Evolutionary conservation across 2,888 invertebrate species (phyloP), one percentile per base, ranked within the genome.

Genomic region (Drosophila hawaiiensis): DNA sequence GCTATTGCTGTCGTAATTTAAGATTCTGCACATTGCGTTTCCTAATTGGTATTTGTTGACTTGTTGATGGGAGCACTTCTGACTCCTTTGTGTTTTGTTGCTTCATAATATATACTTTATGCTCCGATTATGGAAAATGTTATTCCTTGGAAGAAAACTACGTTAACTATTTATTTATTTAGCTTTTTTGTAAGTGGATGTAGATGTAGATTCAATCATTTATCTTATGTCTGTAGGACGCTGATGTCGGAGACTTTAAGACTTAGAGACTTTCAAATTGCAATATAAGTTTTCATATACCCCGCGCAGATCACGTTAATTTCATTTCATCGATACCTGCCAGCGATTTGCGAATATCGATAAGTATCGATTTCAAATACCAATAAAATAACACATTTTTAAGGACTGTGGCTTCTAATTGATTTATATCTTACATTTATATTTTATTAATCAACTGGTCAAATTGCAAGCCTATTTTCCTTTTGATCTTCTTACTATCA

Each of bases 31-130:
- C 3, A 33, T 52, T 66, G 37, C 49, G 14, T 41, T 60, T 33
- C 54, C 50, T 41, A 43, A 58, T 67, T 73, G 56, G 58, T 19
- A 56, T 33, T 25, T 19, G 52, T 31, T 53, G 31, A 52, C 37
- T 16, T 33, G 12, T 14, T 3, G n/a, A 28, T 41, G n/a, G 12
- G n/a, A 12, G 7, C n/a, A 19, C 29, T 14, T 7, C n/a, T 14
- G 28, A 19, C n/a, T 29, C 4, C 14, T 1, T 41, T 28, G 5
- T 28, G 19, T 2, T 29, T 7, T 29, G 29, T 4, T 53, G 2
- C n/a, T 16, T 14, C 5, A 14, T 4, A 35, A 25, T 25, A 31
- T 61, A 16, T 49, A 10, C 49, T 43, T 22, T 16, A 25, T 12
- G 28, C 2, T 47, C 4, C 19, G 9, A 25, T 47, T 25, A 25